Conservation (phyloP, 2,797 vertebrate species). For the Alauda arvensis region DNA sequence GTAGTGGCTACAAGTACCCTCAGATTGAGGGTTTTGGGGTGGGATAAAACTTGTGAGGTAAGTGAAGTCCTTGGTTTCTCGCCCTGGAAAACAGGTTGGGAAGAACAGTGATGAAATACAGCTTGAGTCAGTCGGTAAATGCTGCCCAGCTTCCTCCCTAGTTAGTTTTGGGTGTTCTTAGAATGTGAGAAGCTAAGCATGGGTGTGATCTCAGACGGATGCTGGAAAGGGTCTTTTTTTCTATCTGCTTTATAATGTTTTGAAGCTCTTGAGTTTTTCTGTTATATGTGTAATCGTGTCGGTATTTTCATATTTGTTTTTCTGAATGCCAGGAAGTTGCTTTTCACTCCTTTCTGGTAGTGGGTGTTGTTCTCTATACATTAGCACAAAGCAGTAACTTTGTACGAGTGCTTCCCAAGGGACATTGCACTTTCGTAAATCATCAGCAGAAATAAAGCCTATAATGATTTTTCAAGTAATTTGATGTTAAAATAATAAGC, state of each 20-base stretch:
- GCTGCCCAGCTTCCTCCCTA: not conserved
- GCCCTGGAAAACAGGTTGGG: not conserved
- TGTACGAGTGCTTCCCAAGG: not conserved
- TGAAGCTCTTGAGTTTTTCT: not conserved
- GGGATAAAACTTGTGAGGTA: not conserved
- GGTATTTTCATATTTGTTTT: not conserved
- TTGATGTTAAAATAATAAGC: not conserved
- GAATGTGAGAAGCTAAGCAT: not conserved
- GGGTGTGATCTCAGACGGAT: not conserved
- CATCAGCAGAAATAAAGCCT: not conserved
- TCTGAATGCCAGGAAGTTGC: not conserved
- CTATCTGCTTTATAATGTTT: not conserved
- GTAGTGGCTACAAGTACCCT: not conserved
- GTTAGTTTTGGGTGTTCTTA: slow-evolving; percentile 1
- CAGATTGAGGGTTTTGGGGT: not conserved
- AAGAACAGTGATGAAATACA: not conserved
- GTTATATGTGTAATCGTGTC: accelerated
- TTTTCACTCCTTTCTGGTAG: not conserved
- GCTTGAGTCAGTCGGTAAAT: not conserved
- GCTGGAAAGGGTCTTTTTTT: not conserved
- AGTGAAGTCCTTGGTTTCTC: not conserved
- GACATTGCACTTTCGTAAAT: not conserved
- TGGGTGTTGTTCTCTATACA: not conserved
- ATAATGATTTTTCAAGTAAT: not conserved
- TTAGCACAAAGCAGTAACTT: not conserved